Evolutionary conservation across 1,140 invertebrate genomes (phyloP).

Genomic region (Amphibalanus amphitrite): DNA sequence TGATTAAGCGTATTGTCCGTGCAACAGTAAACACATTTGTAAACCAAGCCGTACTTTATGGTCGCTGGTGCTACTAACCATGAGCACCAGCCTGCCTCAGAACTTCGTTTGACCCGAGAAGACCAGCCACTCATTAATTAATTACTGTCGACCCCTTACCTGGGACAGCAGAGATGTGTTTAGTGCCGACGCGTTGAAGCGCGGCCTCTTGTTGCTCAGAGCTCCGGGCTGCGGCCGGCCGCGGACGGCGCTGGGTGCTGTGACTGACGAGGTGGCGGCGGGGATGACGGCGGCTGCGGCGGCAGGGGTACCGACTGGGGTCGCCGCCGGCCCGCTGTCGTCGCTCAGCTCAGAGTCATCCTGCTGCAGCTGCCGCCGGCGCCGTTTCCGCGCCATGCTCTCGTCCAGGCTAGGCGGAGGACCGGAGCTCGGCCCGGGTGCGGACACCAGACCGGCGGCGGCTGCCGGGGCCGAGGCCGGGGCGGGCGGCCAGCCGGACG

Average conservation of each 20-base stretch:
- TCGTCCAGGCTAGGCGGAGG: not conserved
- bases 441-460: too few species aligned
- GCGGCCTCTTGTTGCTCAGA: slow-evolving; percentile 15
- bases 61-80: too few species aligned
- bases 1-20: too few species aligned
- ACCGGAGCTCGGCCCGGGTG: too few species aligned
- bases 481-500: not conserved
- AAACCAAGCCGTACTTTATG: too few species aligned
- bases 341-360: not conserved
- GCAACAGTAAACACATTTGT: too few species aligned
- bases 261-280: not conserved
- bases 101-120: too few species aligned
- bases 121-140: too few species aligned
- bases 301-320: slow-evolving; percentile 8
- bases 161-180: slow-evolving; percentile 9
- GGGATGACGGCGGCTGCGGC: not conserved
- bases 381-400: not conserved
- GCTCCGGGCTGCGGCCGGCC: slow-evolving; percentile 14
- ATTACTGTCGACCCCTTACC: too few species aligned
- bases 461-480: too few species aligned
- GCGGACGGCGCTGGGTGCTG: slow-evolving; percentile 1
- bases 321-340: slow-evolving; percentile 5
- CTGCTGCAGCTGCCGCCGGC: not conserved
- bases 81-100: too few species aligned
- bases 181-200: slow-evolving; percentile 16